Evolutionary conservation across 1,140 invertebrate genomes (phyloP), one percentile per base, ranked within the genome.

Genomic region (Pseudomyrmex pallidus): DNA sequence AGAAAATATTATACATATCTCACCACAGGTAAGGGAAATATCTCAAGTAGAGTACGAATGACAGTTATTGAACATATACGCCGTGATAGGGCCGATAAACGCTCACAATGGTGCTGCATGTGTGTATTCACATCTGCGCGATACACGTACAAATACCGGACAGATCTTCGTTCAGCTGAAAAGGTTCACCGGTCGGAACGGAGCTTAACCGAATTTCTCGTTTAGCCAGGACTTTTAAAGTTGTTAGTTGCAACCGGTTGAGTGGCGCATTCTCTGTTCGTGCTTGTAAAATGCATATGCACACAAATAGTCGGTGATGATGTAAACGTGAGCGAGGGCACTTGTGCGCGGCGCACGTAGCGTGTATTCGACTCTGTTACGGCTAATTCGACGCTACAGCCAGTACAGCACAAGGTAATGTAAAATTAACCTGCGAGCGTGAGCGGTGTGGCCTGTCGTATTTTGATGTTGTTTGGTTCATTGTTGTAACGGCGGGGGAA

Each of bases 191-290:
- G 66, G 44, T 70, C 12, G 76, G 66, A 50, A 25, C 54, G 9
- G 22, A 13, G 22, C 48, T 59, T 80, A 72, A 80, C 72, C 54
- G 66, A 80, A 72, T 80, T 50, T 59, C 44, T 50, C 66, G 66
- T 72, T 72, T 61, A 70, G 68, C 76, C 54, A 56, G 66, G 44
- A 70, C 54, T 80, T 87, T 87, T 87, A 87, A 87, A 87, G 85
- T 84, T 84, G 86, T 87, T 87, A 87, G 85, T 50, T 59, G 73
- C 54, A 59, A 64, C 73, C 66, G 57, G 80, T 76, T 74, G 85
- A 87, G 86, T 84, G 86, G 67, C 67, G 73, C 73, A 63, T 78
- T 87, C 85, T 73, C 66, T 70, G 76, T 73, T 74, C 82, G 61
- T 50, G 61, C 70, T 57, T 74, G 66, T 80, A 80, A 80, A 80